phyloP scores from a whole-genome alignment of 1,140 invertebrate species.

The Tetramorium simillimum region DNA sequence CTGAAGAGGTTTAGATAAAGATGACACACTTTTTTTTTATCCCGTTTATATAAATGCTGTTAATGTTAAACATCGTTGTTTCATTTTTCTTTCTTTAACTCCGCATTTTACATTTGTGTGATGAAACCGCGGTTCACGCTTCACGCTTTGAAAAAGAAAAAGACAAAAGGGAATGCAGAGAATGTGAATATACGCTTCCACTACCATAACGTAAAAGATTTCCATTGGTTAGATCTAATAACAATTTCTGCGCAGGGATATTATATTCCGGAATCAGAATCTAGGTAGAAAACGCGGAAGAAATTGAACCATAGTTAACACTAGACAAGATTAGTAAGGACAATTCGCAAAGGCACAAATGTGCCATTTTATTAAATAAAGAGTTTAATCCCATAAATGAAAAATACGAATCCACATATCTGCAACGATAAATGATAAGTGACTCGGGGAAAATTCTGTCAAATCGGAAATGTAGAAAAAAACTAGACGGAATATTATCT shows the following conservation, averaged over 20 bases:
- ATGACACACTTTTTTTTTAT: conserved; percentile 17
- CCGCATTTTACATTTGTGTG: neutral
- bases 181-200: neutral
- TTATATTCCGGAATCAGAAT: neutral
- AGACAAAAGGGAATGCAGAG: neutral
- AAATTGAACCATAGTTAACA: neutral
- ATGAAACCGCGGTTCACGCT: neutral
- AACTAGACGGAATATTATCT: neutral
- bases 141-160: neutral
- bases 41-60: neutral
- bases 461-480: neutral
- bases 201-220: neutral
- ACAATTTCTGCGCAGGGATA: neutral
- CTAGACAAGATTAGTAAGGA: neutral
- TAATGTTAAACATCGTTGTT: conserved; percentile 16
- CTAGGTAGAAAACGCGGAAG: neutral
- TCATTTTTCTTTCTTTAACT: neutral
- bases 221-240: neutral
- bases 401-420: neutral
- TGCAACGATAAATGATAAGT: neutral
- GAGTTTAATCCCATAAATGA: neutral
- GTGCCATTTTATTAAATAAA: neutral
- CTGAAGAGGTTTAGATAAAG: conserved; percentile 23
- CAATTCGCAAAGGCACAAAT: neutral
- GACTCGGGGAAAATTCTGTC: neutral